phyloP scores from a whole-genome alignment of 1,140 invertebrate species.

The Macrotrachela quadricornifera region DNA sequence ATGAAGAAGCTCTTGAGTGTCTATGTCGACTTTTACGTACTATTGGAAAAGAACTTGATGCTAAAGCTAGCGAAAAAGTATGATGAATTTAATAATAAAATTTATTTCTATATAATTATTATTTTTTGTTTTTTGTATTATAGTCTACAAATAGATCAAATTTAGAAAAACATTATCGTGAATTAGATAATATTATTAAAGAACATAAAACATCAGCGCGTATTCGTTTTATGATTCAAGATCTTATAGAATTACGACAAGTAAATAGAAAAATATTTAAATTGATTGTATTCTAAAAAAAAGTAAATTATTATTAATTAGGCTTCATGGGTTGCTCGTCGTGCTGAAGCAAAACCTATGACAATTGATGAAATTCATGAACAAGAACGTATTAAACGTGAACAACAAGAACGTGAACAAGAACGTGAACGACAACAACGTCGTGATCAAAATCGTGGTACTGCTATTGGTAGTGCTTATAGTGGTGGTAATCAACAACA shows the following conservation, averaged over 20 bases:
- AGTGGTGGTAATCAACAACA: too few species aligned
- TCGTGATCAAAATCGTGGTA: too few species aligned
- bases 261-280: slow-evolving; percentile 13
- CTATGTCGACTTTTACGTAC: slow-evolving; percentile 71
- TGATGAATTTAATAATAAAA: too few species aligned
- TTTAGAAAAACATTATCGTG: slow-evolving; percentile 39
- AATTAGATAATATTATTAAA: slow-evolving; percentile 35
- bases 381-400: slow-evolving; percentile 33
- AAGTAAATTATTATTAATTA: neutral
- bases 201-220: slow-evolving; percentile 42
- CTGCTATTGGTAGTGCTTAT: too few species aligned
- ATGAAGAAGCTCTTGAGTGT: slow-evolving; percentile 77
- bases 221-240: slow-evolving; percentile 78
- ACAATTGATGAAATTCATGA: slow-evolving; percentile 76
- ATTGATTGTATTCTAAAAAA: neutral
- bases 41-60: slow-evolving; percentile 38
- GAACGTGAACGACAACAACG: too few species aligned
- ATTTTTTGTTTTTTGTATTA: slow-evolving; percentile 7
- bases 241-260: slow-evolving; percentile 63
- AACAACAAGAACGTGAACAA: too few species aligned
- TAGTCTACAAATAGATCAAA: slow-evolving; percentile 12
- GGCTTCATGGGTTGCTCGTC: slow-evolving; percentile 55
- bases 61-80: neutral
- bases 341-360: slow-evolving; percentile 65
- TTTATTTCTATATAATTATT: too few species aligned